Evolutionary conservation across 1,140 invertebrate genomes (phyloP).

Genomic region (Colletes latitarsis): DNA sequence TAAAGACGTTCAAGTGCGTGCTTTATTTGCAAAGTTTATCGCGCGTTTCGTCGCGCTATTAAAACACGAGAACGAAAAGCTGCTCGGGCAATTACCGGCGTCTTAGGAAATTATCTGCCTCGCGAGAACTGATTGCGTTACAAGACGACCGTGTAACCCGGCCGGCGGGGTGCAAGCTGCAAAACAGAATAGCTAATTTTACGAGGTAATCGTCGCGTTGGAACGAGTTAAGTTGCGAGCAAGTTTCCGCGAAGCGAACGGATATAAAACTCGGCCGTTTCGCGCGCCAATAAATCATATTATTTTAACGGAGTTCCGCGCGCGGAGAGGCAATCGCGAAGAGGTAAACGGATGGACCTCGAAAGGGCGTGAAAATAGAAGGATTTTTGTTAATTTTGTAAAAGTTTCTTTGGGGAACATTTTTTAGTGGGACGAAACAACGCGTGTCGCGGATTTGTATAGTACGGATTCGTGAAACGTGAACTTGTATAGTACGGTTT

Average conservation of each 20-base stretch:
- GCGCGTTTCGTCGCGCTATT: background rate
- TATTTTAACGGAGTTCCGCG: conserved; percentile 1
- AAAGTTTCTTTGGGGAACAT: too few relatives aligned
- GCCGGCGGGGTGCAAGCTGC: background rate
- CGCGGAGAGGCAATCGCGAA: too few relatives aligned
- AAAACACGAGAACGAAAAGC: background rate
- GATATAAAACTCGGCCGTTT: conserved; percentile 35
- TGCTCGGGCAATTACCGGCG: background rate
- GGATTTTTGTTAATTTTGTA: too few relatives aligned
- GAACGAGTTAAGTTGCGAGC: background rate
- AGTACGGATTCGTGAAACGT: background rate
- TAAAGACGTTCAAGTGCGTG: too few relatives aligned
- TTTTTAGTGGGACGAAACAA: too few relatives aligned
- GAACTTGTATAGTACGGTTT: too few relatives aligned
- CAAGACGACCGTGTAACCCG: background rate
- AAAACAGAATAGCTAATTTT: conserved; percentile 6
- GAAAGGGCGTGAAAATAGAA: too few relatives aligned
- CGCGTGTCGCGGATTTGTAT: too few relatives aligned
- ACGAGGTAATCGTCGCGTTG: conserved; percentile 7
- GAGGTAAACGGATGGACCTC: too few relatives aligned
- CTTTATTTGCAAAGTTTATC: background rate
- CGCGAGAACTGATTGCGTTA: conserved; percentile 1
- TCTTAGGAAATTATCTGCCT: background rate
- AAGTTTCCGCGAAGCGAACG: conserved; percentile 12
- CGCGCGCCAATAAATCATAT: conserved; percentile 38